Evolutionary conservation across 1,140 invertebrate species (phyloP), one percentile per base, ranked within the genome.

Genomic region (Babylonia areolata): DNA sequence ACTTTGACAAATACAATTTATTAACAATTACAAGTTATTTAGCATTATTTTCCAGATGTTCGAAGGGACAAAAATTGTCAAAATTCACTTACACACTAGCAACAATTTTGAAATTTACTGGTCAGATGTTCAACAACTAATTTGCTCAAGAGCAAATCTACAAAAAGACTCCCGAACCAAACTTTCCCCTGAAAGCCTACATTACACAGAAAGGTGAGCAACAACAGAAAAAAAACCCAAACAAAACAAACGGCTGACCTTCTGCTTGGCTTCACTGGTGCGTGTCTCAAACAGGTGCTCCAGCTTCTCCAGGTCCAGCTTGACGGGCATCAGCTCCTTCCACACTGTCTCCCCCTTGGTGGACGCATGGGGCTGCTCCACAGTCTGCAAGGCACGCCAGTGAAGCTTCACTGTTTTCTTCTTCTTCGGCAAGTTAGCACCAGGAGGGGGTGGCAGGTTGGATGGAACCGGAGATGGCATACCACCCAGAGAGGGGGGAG

Each of bases 331-430:
- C 37, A 99, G 93, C 92, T 99, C 98, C 94, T 99, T 98, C 99
- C 99, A 99, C 91, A 99, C 97, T 87, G 98, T 98, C 89, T 95
- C 87, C 96, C 96, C 87, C 88, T 95, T 93, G 1, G 92, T 92
- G 6, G 96, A 95, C 58, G 96, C 94, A 23, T 97, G 96, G 31
- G 97, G 95, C 5, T 82, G 81, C 40, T 90, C 89, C 28, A 89
- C 89, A 33, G 28, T 87, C 96, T 95, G 93, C 5, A 96, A 94
- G 95, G 99, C 98, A 93, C 97, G 97, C 99, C 99, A 99, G 94
- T 99, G 99, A n/a, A 99, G 95, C 95, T 99, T 99, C 6, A 99
- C 97, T n/a, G 99, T 99, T 94, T 99, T 99, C 94, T 99, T 99
- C 90, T 96, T 98, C 93, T 99, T 99, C 92, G 97, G 97, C 31